phyloP scores from a whole-genome alignment of 2,888 invertebrate species.

The Keiferia lycopersicella region DNA sequence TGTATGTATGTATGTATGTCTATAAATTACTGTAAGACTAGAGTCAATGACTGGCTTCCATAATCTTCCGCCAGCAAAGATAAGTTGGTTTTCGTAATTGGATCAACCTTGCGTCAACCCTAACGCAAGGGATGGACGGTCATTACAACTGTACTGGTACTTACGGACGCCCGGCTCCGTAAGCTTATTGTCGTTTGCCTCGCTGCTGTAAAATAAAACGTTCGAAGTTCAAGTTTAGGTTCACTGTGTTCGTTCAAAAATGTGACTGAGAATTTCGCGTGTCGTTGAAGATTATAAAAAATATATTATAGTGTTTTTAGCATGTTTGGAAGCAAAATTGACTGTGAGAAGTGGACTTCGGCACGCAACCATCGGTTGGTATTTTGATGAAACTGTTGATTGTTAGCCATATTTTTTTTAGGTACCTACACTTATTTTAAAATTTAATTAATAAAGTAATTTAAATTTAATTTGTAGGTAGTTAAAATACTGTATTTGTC shows the following conservation, averaged over 20 bases:
- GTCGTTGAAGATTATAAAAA: not conserved
- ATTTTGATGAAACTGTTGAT: not conserved
- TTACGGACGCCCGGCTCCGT: constrained; percentile 8
- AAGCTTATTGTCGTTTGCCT: not conserved
- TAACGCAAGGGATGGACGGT: constrained; percentile 53
- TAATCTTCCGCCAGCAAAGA: constrained; percentile 3
- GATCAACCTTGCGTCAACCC: constrained; percentile 79
- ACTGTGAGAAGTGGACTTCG: constrained; percentile 81
- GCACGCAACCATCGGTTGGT: constrained; percentile 47
- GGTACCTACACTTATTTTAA: too few species aligned
- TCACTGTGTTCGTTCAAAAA: not conserved
- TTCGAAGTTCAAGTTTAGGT: not conserved
- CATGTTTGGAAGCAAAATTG: constrained; percentile 83
- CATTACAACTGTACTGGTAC: constrained; percentile 10
- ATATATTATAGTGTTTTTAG: not conserved
- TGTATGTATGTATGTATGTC: not conserved
- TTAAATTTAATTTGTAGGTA: not conserved
- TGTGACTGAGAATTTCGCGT: not conserved
- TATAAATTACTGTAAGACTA: not conserved
- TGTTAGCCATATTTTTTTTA: too few species aligned
- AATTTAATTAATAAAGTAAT: too few species aligned
- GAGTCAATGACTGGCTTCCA: not conserved
- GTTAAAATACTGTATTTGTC: not conserved
- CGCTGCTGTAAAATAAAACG: not conserved
- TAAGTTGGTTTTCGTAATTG: constrained; percentile 57